Evolutionary conservation across 2,113 vertebrate genomes (phyloP).

Genomic region (Spea bombifrons): DNA sequence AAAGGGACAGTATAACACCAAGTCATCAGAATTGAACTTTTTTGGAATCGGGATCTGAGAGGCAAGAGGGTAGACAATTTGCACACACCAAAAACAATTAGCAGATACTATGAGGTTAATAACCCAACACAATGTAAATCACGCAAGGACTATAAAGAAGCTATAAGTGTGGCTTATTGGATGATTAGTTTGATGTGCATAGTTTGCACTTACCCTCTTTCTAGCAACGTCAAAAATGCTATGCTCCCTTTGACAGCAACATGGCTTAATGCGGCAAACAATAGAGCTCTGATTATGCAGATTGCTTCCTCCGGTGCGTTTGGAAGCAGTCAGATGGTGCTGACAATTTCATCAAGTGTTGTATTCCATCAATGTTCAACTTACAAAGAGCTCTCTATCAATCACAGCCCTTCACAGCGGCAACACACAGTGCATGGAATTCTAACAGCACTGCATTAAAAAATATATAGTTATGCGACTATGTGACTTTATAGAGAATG

Average conservation of each 20-base stretch:
- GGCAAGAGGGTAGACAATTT: too few relatives aligned
- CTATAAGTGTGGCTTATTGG: slow-evolving; percentile 29
- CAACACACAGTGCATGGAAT: not conserved
- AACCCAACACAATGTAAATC: slow-evolving; percentile 41
- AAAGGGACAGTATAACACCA: too few relatives aligned
- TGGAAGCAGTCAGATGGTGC: slow-evolving; percentile 4
- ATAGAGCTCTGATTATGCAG: not conserved
- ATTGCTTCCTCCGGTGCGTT: not conserved
- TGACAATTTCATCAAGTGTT: slow-evolving; percentile 43
- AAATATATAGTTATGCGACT: not conserved
- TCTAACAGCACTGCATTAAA: not conserved
- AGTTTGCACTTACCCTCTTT: slow-evolving; percentile 52
- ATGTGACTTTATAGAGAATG: too few relatives aligned
- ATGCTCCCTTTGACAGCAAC: slow-evolving; percentile 17
- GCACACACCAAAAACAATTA: too few relatives aligned
- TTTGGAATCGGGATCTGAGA: too few relatives aligned
- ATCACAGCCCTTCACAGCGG: not conserved
- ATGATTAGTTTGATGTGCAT: slow-evolving; percentile 51
- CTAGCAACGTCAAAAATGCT: slow-evolving; percentile 47
- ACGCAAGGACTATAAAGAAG: slow-evolving; percentile 51
- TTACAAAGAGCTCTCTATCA: slow-evolving; percentile 11
- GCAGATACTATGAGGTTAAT: too few relatives aligned
- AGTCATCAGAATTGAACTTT: too few relatives aligned
- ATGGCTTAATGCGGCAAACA: slow-evolving; percentile 22
- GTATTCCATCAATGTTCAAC: slow-evolving; percentile 25